These are phyloP conservation scores for Eremophila alpestris DNA, from an alignment of 2,797 vertebrate genomes.

Conservation along the genomic window DNA sequence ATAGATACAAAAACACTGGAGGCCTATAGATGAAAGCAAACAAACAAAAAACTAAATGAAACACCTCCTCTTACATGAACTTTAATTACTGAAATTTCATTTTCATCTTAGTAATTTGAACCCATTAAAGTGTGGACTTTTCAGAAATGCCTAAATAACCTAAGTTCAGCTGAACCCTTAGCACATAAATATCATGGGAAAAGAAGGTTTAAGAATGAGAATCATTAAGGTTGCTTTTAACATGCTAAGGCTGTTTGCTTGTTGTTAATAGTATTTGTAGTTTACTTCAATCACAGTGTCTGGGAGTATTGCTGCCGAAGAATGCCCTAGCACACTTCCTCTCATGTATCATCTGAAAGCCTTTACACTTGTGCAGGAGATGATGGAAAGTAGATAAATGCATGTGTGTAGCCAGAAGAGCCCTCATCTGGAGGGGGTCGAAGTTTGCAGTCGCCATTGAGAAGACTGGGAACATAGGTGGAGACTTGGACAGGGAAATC, in stretches of 20 bases:
- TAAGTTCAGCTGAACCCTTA: neutral
- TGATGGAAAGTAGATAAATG: neutral
- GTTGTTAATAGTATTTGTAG: neutral
- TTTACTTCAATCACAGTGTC: neutral
- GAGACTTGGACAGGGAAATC: neutral
- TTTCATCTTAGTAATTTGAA: constrained; percentile 38
- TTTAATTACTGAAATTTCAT: constrained; percentile 62
- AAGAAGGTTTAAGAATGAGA: neutral
- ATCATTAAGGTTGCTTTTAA: neutral
- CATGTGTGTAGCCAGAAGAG: neutral
- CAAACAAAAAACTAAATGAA: constrained; percentile 64
- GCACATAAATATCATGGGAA: neutral
- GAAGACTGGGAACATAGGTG: neutral
- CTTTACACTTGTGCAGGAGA: neutral
- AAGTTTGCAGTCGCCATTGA: accelerated
- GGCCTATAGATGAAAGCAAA: constrained; percentile 67
- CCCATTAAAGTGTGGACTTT: constrained; percentile 33
- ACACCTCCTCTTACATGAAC: constrained; percentile 41
- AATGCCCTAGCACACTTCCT: neutral
- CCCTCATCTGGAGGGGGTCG: neutral
- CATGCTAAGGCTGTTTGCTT: neutral
- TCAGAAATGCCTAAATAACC: constrained; percentile 24
- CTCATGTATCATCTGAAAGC: neutral
- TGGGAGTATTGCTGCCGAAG: neutral
- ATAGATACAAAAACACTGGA: constrained; percentile 50